Conservation (phyloP, 1,140 invertebrate species). For the Trichogramma pretiosum region DNA sequence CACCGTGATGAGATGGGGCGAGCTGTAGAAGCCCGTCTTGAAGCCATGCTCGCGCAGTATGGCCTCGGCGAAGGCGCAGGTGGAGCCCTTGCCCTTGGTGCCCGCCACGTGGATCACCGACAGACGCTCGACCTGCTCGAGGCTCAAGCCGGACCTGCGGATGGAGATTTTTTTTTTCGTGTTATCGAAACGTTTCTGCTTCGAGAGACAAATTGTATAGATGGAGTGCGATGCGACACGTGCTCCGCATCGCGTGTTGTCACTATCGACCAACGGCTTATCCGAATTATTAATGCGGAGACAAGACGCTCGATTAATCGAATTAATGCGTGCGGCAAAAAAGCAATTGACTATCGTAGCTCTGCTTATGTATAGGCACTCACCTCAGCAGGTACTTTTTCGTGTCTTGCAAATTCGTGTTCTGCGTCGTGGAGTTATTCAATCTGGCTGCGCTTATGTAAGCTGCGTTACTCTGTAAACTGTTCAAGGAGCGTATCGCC, state of each 20-base stretch:
- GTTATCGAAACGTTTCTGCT: too few species aligned
- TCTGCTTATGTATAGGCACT: too few species aligned
- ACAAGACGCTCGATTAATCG: too few species aligned
- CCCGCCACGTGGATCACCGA: constrained; percentile 90
- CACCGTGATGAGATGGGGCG: constrained; percentile 87
- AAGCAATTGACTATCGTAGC: too few species aligned
- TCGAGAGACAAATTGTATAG: too few species aligned
- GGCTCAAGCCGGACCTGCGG: constrained; percentile 56
- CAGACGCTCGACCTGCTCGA: constrained; percentile 57
- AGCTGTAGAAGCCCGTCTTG: constrained; percentile 91
- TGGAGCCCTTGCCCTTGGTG: constrained; percentile 94
- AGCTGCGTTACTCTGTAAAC: constrained; percentile 60
- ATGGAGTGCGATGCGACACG: too few species aligned
- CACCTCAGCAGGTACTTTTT: constrained; percentile 49
- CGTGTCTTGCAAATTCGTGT: constrained; percentile 36
- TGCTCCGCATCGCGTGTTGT: too few species aligned
- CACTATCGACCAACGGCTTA: too few species aligned
- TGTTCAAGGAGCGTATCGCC: constrained; percentile 57
- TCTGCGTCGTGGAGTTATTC: constrained; percentile 21
- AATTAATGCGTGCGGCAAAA: too few species aligned
- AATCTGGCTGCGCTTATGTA: constrained; percentile 23
- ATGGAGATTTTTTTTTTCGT: too few species aligned
- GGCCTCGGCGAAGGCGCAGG: constrained; percentile 85
- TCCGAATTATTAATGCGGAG: too few species aligned
- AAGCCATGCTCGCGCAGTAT: constrained; percentile 79